phyloP scores from a whole-genome alignment of 92 coral and sea anemone genomes.

The Palythoa grandis region DNA sequence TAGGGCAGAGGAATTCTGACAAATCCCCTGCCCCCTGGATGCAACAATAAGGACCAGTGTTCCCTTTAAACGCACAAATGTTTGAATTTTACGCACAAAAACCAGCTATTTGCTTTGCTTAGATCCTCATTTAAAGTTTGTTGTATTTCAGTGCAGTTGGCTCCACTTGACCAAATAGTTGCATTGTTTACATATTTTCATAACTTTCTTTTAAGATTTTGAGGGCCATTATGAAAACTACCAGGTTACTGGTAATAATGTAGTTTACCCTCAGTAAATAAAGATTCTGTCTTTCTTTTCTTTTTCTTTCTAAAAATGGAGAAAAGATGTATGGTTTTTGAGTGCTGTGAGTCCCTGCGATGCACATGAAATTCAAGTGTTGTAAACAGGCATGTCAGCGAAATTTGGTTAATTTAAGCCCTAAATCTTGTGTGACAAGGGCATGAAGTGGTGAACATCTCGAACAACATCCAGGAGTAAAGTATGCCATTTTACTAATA shows the following conservation, averaged over 20 bases:
- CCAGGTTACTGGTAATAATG: constrained; percentile 1
- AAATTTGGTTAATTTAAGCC: too few relatives aligned
- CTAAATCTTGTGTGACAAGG: too few relatives aligned
- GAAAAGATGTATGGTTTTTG: constrained; percentile 12
- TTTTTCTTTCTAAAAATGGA: constrained; percentile 21
- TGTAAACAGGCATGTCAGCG: too few relatives aligned
- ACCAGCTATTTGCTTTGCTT: constrained; percentile 17
- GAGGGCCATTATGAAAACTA: too few relatives aligned
- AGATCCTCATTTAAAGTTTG: constrained; percentile 16
- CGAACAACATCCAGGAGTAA: neutral
- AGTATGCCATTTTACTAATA: too few relatives aligned
- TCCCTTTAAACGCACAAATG: constrained; percentile 7
- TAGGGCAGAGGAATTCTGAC: constrained; percentile 17
- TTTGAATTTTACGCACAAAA: constrained; percentile 4
- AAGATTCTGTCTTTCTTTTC: constrained; percentile 3
- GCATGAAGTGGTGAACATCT: too few relatives aligned
- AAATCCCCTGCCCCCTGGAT: constrained; percentile 11
- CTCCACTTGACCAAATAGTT: constrained; percentile 14
- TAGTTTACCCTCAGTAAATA: constrained; percentile 15
- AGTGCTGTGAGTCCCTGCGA: constrained; percentile 34
- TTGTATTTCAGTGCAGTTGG: constrained; percentile 14
- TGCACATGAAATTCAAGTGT: neutral
- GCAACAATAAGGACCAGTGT: constrained; percentile 1
- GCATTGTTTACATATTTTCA: neutral
- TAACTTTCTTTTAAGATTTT: neutral